Evolutionary conservation across 2,113 vertebrate species (phyloP).

Genomic region (Dascyllus trimaculatus): DNA sequence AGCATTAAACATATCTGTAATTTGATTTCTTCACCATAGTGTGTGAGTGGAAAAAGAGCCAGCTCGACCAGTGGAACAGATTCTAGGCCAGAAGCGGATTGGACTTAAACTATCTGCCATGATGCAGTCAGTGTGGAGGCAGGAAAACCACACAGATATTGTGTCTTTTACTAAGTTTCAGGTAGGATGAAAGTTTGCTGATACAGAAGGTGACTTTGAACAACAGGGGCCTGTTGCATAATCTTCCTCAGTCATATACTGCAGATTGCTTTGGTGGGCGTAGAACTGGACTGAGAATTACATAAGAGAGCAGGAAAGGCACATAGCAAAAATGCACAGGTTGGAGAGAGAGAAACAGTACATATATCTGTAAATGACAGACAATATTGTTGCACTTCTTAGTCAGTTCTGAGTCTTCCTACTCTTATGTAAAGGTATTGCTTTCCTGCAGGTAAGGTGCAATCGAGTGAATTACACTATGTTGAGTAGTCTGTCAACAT

Average conservation of each 20-base stretch:
- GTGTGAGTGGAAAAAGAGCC: too few species aligned
- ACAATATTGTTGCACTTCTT: too few species aligned
- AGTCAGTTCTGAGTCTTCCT: not conserved
- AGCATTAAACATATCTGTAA: too few species aligned
- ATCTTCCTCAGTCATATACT: conserved; percentile 73
- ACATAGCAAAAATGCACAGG: conserved; percentile 19
- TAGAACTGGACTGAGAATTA: conserved; percentile 69
- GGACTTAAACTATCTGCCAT: too few species aligned
- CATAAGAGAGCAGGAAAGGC: conserved; percentile 66
- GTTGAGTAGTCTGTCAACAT: not conserved
- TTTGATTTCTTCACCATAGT: too few species aligned
- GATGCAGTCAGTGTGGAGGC: too few species aligned
- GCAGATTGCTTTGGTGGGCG: conserved; percentile 78
- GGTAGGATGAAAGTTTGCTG: conserved; percentile 49
- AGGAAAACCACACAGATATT: too few species aligned
- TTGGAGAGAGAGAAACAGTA: not conserved
- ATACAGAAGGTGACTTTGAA: conserved; percentile 65
- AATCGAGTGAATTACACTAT: not conserved
- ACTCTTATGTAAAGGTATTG: not conserved
- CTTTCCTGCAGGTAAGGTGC: not conserved
- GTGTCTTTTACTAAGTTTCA: conserved; percentile 10
- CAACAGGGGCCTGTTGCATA: conserved; percentile 70
- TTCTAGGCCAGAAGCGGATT: too few species aligned
- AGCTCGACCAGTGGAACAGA: too few species aligned
- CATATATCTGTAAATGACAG: not conserved